A percentile compares a stretch with the other conserved stretches of the same genome.
phyloP scores from a whole-genome alignment of 2,888 invertebrate genomes.

The Stenodema calcarata region DNA sequence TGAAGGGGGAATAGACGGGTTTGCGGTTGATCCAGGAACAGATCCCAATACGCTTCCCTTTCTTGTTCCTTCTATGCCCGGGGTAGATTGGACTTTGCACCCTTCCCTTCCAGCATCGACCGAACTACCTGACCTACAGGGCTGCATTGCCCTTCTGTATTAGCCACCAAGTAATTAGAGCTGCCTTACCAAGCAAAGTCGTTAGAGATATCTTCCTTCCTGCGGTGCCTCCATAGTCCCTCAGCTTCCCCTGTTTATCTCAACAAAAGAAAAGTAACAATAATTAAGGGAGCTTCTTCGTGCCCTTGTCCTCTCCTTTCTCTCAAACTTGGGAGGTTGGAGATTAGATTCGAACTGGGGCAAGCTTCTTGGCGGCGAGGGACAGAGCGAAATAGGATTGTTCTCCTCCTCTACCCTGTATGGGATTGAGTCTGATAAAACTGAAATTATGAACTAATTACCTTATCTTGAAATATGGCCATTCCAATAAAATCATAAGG shows the following conservation, averaged over 20 bases:
- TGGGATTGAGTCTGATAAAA: background rate
- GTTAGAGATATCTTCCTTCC: constrained; percentile 28
- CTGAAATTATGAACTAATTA: background rate
- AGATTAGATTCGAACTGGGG: constrained; percentile 39
- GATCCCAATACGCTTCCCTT: background rate
- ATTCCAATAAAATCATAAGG: too few relatives aligned
- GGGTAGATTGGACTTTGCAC: constrained; percentile 17
- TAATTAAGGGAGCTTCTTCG: constrained; percentile 8
- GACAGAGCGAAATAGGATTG: constrained; percentile 3
- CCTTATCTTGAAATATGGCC: too few relatives aligned
- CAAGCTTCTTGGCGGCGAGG: constrained; percentile 8
- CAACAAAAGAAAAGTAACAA: constrained; percentile 34
- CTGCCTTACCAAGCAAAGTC: constrained; percentile 21
- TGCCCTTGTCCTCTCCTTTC: background rate
- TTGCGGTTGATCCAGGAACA: background rate
- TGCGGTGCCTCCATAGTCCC: background rate
- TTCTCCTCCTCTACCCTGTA: background rate
- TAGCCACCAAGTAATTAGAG: constrained; percentile 40
- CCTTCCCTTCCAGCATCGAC: background rate
- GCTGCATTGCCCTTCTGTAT: constrained; percentile 11
- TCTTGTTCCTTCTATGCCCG: constrained; percentile 7
- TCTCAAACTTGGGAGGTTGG: background rate
- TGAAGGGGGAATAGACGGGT: background rate
- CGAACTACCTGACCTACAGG: constrained; percentile 11
- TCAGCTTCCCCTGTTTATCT: constrained; percentile 27